These are phyloP conservation scores for Teleogryllus oceanicus DNA, from an alignment of 2,888 invertebrate species.

Conservation along the genomic window DNA sequence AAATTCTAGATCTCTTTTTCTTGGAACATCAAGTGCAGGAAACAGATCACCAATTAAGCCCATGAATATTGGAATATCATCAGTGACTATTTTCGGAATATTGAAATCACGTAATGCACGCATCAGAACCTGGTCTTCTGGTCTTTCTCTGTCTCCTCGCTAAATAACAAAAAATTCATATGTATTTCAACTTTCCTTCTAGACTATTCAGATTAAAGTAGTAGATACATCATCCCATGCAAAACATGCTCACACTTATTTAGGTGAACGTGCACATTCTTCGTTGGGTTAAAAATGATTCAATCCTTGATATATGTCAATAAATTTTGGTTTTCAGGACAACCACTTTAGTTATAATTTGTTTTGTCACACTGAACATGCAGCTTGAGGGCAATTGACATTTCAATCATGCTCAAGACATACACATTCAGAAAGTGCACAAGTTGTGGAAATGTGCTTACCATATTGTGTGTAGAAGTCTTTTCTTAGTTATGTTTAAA, in stretches of 20 bases:
- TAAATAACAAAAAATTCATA: constrained; percentile 40
- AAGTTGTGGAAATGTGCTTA: not conserved
- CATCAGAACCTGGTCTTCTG: constrained; percentile 93
- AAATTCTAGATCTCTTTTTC: constrained; percentile 80
- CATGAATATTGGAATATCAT: constrained; percentile 89
- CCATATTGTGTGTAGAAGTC: not conserved
- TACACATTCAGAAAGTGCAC: not conserved
- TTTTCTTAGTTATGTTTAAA: no score
- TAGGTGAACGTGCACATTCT: not conserved
- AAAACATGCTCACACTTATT: not conserved
- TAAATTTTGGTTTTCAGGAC: no score
- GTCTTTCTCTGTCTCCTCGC: constrained; percentile 68
- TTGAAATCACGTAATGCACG: constrained; percentile 91
- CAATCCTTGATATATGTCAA: no score
- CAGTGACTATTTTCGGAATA: constrained; percentile 89
- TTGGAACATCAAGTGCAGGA: constrained; percentile 86
- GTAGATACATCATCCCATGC: not conserved
- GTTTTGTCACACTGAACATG: no score
- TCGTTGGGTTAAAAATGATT: not conserved
- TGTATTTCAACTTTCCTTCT: not conserved
- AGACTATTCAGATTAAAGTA: not conserved
- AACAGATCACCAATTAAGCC: constrained; percentile 90
- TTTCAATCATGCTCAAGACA: constrained; percentile 18
- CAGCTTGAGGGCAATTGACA: not conserved
- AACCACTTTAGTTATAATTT: no score